Conservation (phyloP, 1,140 invertebrate species). For the Temnothorax curvispinosus region DNA sequence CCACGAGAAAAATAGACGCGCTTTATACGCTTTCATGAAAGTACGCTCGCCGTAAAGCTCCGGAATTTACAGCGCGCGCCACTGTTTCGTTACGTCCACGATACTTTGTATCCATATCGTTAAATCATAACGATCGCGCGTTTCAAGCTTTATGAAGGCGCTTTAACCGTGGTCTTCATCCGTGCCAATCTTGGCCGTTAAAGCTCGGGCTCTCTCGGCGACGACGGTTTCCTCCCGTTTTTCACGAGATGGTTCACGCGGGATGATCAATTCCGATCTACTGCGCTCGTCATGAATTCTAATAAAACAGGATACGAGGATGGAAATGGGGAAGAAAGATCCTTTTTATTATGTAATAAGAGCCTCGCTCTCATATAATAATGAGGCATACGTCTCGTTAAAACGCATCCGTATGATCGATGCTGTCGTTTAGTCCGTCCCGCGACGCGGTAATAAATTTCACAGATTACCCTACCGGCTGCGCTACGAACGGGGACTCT, state of each 20-base stretch:
- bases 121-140: constrained; percentile 51
- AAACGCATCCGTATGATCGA: background rate
- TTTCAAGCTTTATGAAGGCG: constrained; percentile 41
- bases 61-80: background rate
- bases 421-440: background rate
- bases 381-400: constrained; percentile 24
- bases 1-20: background rate
- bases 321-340: background rate
- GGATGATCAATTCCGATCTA: background rate
- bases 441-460: constrained; percentile 45
- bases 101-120: constrained; percentile 53
- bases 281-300: background rate
- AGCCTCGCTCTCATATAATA: background rate
- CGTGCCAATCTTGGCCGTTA: constrained; percentile 21
- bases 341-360: background rate
- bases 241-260: background rate
- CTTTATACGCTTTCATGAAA: constrained; percentile 22
- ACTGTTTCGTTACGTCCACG: background rate
- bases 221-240: background rate
- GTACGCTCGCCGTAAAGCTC: constrained; percentile 12
- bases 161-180: constrained; percentile 37
- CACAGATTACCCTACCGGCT: background rate
- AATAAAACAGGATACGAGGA: background rate
- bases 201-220: background rate
- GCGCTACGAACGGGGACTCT: background rate